Evolutionary conservation across 1,140 invertebrate species (phyloP), one percentile per base, ranked within the genome.

Genomic region (Homarus americanus): DNA sequence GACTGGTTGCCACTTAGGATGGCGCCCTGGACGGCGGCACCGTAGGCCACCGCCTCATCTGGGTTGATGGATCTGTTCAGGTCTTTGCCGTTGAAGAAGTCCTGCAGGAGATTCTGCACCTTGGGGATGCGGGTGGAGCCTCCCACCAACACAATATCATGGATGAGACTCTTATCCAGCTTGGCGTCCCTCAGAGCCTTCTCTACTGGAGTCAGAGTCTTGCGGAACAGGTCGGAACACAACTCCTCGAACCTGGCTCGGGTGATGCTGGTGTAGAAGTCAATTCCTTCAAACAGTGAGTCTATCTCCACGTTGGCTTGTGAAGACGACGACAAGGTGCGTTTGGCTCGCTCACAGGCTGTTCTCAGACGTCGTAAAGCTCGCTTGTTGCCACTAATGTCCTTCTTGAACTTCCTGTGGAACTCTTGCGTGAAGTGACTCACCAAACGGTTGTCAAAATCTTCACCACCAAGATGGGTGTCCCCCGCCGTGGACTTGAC

Each of bases 201-300:
- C 44, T 82, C 78, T 3, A 82, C 44, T 15, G 78, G 78, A 15
- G 20, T 2, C 49, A 82, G 20, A 20, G 78, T 82, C 15, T 44
- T n/a, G 15, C 78, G 78, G 44, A 82, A 82, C 24, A 82, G 78
- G 44, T 82, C 78, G 17, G 78, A 91, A 91, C 93, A 93, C 17
- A 95, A 87, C 87, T 94, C 94, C 89, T 94, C 94, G 87, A 97
- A 95, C 49, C 94, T 92, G 32, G 94, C 40, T 17, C 78, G 28
- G 17, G 78, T 53, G 24, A 58, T 82, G n/a, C 4, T 93, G 2
- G 93, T 94, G 92, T 95, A 82, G 28, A 82, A 82, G 78, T 82
- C 78, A 0, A 53, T 58, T 1, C 78, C 78, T 12, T 82, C 78
- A 82, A 53, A 82, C 9, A 82, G 32, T 5, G 78, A 82, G 78